Percentiles rank a stretch among this genome's conserved stretches.
Conservation (phyloP, 2,797 vertebrate genomes). For the Silurus lanzhouensis region DNA sequence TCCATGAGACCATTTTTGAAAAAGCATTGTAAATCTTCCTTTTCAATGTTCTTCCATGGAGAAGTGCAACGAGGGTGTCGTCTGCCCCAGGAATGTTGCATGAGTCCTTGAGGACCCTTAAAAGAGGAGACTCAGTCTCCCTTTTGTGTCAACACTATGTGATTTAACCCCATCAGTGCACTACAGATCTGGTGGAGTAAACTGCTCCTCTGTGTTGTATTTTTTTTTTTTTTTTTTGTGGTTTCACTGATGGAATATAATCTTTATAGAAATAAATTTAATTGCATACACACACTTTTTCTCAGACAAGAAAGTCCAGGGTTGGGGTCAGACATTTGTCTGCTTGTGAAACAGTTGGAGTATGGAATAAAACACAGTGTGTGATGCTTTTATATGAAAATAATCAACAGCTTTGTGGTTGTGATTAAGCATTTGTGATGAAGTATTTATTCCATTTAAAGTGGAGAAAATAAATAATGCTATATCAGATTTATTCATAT, state of each 20-base stretch:
- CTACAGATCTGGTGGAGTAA: background rate
- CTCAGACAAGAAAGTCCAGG: background rate
- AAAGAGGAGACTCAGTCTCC: slow-evolving; percentile 51
- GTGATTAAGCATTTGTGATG: background rate
- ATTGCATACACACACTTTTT: background rate
- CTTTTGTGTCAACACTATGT: slow-evolving; percentile 49
- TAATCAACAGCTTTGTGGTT: background rate
- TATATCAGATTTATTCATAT: background rate
- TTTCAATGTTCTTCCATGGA: slow-evolving; percentile 13
- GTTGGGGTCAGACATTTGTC: background rate
- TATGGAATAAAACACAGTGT: background rate
- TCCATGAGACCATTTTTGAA: slow-evolving; percentile 13
- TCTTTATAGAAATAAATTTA: background rate
- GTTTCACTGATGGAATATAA: slow-evolving; percentile 31
- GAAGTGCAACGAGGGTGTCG: slow-evolving; percentile 37
- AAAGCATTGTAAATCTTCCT: slow-evolving; percentile 11
- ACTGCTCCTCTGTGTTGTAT: background rate
- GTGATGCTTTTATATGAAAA: background rate
- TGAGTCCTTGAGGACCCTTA: slow-evolving; percentile 73
- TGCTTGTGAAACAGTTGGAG: background rate
- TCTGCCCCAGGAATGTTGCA: slow-evolving; percentile 74
- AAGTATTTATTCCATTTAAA: background rate
- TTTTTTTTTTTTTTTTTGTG: background rate
- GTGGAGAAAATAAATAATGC: background rate
- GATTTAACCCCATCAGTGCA: slow-evolving; percentile 50